phyloP scores from a whole-genome alignment of 2,888 invertebrate genomes.

The Eristalis tenax region DNA sequence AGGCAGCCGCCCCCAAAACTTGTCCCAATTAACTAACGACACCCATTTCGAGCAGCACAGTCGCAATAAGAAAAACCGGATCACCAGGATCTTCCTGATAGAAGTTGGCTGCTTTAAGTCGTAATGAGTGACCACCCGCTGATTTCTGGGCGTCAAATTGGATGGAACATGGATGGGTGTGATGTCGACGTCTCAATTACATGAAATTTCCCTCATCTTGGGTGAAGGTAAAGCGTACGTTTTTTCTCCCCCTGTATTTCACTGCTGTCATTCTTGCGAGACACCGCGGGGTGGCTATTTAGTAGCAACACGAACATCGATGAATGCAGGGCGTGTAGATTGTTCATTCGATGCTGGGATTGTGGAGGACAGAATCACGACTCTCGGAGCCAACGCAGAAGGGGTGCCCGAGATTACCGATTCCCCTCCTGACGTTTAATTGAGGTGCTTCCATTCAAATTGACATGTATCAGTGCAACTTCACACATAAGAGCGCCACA shows the following conservation, averaged over 20 bases:
- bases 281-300: slow-evolving; percentile 46
- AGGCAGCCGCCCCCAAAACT: slow-evolving; percentile 15
- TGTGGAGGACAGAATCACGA: neutral
- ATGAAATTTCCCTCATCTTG: slow-evolving; percentile 31
- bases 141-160: slow-evolving; percentile 56
- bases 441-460: slow-evolving; percentile 5
- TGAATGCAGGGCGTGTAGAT: slow-evolving; percentile 1
- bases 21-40: slow-evolving; percentile 55
- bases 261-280: neutral
- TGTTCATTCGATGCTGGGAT: slow-evolving; percentile 24
- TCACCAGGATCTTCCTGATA: slow-evolving; percentile 35
- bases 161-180: slow-evolving; percentile 47
- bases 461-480: neutral
- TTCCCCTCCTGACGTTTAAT: neutral
- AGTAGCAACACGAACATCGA: slow-evolving; percentile 45
- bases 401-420: neutral
- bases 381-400: neutral
- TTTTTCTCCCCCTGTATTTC: slow-evolving; percentile 3
- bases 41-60: slow-evolving; percentile 25
- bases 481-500: neutral
- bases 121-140: slow-evolving; percentile 69
- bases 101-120: slow-evolving; percentile 18
- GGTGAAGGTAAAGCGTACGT: slow-evolving; percentile 11
- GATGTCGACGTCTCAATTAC: slow-evolving; percentile 61
- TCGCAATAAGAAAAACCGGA: slow-evolving; percentile 44